These are phyloP conservation scores for Enteromius paludinosus DNA, from an alignment of 2,797 vertebrate species.

Conservation along the genomic window DNA sequence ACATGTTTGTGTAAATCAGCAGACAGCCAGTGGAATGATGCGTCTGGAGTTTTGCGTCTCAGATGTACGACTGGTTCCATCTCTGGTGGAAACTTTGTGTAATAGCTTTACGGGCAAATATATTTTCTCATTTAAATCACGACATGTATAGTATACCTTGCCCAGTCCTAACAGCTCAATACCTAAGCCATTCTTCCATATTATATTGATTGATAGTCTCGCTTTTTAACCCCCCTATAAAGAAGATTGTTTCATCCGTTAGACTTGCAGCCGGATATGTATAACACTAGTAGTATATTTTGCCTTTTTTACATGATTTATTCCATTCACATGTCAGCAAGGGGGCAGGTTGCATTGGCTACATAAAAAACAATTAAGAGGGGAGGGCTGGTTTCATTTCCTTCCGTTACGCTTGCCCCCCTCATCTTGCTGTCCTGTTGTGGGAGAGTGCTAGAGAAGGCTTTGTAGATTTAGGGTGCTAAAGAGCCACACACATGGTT, in stretches of 20 bases:
- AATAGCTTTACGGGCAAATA: constrained; percentile 44
- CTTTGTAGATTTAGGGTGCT: constrained; percentile 71
- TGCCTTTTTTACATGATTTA: constrained; percentile 46
- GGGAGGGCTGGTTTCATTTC: constrained; percentile 31
- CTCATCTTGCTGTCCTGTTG: constrained; percentile 49
- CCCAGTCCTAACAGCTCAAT: constrained; percentile 63
- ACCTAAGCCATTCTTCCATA: constrained; percentile 63
- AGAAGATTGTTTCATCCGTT: constrained; percentile 7
- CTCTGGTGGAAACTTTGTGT: constrained; percentile 61
- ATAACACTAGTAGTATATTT: constrained; percentile 53
- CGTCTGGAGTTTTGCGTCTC: constrained; percentile 67
- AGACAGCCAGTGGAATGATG: constrained; percentile 59
- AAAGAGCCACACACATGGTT: constrained; percentile 76
- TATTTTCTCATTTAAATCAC: constrained; percentile 53
- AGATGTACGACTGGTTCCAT: constrained; percentile 70
- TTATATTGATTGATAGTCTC: constrained; percentile 68
- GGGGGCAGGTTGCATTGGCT: constrained; percentile 23
- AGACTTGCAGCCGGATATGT: not conserved
- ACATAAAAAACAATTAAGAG: constrained; percentile 46
- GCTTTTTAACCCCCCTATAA: constrained; percentile 55
- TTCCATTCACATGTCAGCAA: constrained; percentile 36
- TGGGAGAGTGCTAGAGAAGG: constrained; percentile 53
- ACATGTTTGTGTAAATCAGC: constrained; percentile 48
- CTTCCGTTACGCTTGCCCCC: constrained; percentile 35
- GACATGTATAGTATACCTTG: constrained; percentile 52